phyloP scores from a whole-genome alignment of 2,113 vertebrate genomes.

The Epinephelus moara region DNA sequence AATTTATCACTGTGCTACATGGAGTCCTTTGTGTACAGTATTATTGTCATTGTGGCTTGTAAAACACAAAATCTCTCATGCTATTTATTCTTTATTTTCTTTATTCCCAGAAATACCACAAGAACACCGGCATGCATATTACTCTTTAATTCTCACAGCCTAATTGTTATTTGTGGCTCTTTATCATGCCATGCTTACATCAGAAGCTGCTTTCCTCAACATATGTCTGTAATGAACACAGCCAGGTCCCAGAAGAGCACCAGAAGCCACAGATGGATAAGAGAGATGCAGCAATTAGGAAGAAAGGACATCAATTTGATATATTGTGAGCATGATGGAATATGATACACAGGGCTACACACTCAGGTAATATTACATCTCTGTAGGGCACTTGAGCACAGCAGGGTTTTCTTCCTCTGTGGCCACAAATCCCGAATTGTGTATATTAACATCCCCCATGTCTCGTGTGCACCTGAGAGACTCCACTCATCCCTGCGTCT shows the following conservation, averaged over 20 bases:
- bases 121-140: neutral
- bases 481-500: constrained; percentile 23
- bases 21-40: constrained; percentile 30
- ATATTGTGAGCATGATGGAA: constrained; percentile 43
- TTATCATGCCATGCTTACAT: constrained; percentile 4
- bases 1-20: constrained; percentile 55
- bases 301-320: constrained; percentile 46
- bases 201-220: constrained; percentile 25
- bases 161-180: constrained; percentile 22
- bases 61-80: neutral
- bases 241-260: constrained; percentile 49
- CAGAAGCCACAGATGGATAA: constrained; percentile 40
- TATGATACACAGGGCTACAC: constrained; percentile 17
- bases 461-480: constrained; percentile 18
- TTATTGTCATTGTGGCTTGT: constrained; percentile 2
- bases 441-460: constrained; percentile 33
- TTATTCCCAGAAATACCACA: too few species aligned
- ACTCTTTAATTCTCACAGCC: neutral
- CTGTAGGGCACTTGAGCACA: constrained; percentile 52
- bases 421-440: constrained; percentile 40
- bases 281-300: constrained; percentile 58
- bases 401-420: constrained; percentile 9
- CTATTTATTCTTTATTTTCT: neutral
- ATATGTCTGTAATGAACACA: constrained; percentile 49
- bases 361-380: constrained; percentile 53